Conservation (phyloP, 2,113 vertebrate species). For the Serinus canaria region DNA sequence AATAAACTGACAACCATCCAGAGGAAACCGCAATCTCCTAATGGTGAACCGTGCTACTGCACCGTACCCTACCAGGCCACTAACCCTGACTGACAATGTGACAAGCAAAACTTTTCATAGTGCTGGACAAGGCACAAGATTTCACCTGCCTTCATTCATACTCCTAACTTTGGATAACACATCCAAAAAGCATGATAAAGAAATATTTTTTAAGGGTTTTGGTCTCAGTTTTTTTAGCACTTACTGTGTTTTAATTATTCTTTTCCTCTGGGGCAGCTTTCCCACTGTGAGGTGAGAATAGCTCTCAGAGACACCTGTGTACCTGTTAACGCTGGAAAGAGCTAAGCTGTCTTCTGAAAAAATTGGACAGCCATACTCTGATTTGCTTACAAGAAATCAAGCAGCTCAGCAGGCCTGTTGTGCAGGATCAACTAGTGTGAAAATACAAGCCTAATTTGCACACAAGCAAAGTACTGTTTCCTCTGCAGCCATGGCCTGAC, state of each 20-base stretch:
- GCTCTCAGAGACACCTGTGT: background rate
- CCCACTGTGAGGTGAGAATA: background rate
- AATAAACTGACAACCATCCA: background rate
- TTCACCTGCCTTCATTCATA: background rate
- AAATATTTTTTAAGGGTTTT: background rate
- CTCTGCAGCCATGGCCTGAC: background rate
- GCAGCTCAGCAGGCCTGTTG: background rate
- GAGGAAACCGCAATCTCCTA: background rate
- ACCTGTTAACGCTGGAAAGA: background rate
- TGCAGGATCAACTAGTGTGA: background rate
- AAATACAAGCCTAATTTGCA: background rate
- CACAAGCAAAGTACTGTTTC: background rate
- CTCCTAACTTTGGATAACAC: background rate
- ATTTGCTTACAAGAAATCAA: background rate
- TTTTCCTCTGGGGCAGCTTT: background rate
- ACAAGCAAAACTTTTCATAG: background rate
- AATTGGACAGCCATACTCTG: background rate
- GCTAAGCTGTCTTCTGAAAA: background rate
- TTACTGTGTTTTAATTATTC: background rate
- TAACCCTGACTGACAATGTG: fast-evolving
- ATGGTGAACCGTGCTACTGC: background rate
- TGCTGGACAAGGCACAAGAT: background rate
- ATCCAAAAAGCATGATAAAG: background rate
- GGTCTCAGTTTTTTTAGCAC: background rate
- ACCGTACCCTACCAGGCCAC: background rate